These are phyloP conservation scores for Cossypha dichroa DNA, from an alignment of 2,797 vertebrate species.

Conservation along the genomic window DNA sequence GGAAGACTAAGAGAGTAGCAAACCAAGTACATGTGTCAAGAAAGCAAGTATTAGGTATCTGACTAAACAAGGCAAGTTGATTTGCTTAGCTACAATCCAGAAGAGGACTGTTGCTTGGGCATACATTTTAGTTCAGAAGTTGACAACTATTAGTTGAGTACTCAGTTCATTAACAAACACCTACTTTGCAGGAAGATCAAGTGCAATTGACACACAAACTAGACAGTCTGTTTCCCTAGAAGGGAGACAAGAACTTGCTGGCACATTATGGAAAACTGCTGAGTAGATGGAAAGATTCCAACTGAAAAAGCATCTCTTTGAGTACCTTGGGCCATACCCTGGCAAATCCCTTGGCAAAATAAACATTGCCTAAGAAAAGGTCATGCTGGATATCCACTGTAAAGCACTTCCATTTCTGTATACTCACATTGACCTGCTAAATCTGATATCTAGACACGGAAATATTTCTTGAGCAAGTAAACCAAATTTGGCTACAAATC, in stretches of 20 bases:
- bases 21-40: neutral
- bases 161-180: neutral
- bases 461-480: neutral
- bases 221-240: neutral
- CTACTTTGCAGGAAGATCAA: neutral
- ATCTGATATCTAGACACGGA: neutral
- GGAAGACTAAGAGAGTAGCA: neutral
- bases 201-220: neutral
- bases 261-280: neutral
- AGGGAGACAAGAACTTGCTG: neutral
- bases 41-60: neutral
- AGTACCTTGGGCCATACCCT: neutral
- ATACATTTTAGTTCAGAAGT: neutral
- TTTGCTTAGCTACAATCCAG: neutral
- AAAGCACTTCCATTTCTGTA: neutral
- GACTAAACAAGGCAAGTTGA: neutral
- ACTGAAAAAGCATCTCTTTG: neutral
- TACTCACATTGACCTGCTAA: rapidly evolving
- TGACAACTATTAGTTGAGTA: neutral
- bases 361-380: neutral
- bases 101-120: neutral
- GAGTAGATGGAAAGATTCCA: neutral
- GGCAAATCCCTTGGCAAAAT: neutral
- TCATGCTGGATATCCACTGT: neutral
- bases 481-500: neutral